Evolutionary conservation across 2,888 invertebrate genomes (phyloP), one percentile per base, ranked within the genome.

Genomic region (Erebia aethiops): DNA sequence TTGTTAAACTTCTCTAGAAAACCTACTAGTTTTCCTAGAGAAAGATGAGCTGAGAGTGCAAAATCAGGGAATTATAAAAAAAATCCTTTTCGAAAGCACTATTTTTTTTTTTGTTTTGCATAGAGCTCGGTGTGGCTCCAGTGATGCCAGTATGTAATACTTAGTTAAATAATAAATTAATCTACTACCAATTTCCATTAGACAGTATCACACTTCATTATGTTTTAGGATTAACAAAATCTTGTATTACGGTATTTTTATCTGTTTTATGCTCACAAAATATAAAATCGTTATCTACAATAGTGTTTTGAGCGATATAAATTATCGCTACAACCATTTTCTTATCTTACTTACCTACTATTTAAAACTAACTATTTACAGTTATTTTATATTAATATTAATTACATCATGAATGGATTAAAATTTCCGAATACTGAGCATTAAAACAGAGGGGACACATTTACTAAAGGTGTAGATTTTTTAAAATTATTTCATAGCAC

Each of bases 331-430:
- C 69, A 73, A 72, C 74, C 60, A 61, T 71, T 57, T 67, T 43
- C 54, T 54, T 43, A 49, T 67, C 64, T 69, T 71, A 69, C 16
- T 52, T 61, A 56, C 14, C n/a, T 51, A 63, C 49, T 73, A 61
- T 46, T 71, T 75, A 71, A 69, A 75, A 69, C 68, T 71, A 71
- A 73, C 60, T 74, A 58, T 70, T 66, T 71, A 74, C 72, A 72
- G 66, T 58, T 67, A 68, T 58, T 26, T 18, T 54, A 56, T 46
- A 61, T 66, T 62, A 74, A 72, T 72, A 72, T 72, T 74, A 13
- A 74, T 70, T 56, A 71, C 71, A 69, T 62, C 14, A 54, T 67
- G 46, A 66, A 14, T 63, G 51, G 63, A 69, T 70, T 66, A 61
- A 56, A 54, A 49, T 67, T 70, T 67, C 68, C 68, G 73, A 73